Evolutionary conservation across 2,113 vertebrate species (phyloP), one percentile per base, ranked within the genome.

Genomic region (Cettia cetti): DNA sequence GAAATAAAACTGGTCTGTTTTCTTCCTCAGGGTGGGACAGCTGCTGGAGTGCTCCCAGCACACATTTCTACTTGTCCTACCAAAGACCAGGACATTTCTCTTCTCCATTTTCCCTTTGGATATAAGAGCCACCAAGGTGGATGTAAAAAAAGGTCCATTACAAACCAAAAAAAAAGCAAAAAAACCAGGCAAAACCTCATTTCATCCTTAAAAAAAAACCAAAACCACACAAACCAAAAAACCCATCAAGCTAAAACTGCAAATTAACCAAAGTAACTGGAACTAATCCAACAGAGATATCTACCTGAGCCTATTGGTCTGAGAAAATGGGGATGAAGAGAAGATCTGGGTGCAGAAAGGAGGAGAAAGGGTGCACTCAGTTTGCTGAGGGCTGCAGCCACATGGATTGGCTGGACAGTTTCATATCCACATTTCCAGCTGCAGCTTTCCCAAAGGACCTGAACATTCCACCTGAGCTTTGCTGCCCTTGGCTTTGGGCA

Each of bases 31-130:
- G 37, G 8, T 57, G 75, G 70, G 53, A 18, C 53, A 83, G 72
- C 74, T 66, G 9, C 35, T 9, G 8, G 28, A 50, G 30, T 3
- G 26, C 21, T 47, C 52, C 87, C 69, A 59, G 47, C 30, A 31
- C 15, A 3, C 3, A 0, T 47, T 80, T 35, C 0, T 16, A 11
- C 0, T 1, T 40, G 27, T 27, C 21, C 27, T 28, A 64, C 45
- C 6, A 70, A 39, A 47, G 35, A 28, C 6, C 39, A 53, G 45
- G 30, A n/a, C n/a, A n/a, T n/a, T n/a, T n/a, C 28, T 74, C 28
- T 82, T 47, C 23, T 63, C 10, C 1, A 0, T 47, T 70, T 76
- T 5, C 7, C 15, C 4, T 83, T 31, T 54, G 47, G 33, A 27
- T 31, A 2, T 6, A 27, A n/a, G 59, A 83, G 21, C 42, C 47